phyloP scores from a whole-genome alignment of 2,797 vertebrate genomes.

The Acipenser transmontanus region DNA sequence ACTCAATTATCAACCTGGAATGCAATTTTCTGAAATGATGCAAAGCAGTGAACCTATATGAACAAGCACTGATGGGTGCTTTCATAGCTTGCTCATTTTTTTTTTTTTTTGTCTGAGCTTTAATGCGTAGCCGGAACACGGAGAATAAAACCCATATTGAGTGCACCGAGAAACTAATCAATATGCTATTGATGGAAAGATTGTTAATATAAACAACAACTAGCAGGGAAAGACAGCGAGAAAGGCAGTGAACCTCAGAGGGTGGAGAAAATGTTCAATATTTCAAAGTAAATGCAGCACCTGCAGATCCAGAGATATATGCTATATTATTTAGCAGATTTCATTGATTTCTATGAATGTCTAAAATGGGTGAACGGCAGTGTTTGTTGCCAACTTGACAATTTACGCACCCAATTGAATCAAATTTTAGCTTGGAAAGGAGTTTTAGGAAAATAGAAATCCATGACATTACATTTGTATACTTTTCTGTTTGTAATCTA shows the following conservation, averaged over 20 bases:
- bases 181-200: slow-evolving; percentile 23
- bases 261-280: neutral
- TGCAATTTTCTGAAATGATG: slow-evolving; percentile 3
- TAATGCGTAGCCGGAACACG: slow-evolving; percentile 14
- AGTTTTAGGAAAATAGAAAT: too few relatives aligned
- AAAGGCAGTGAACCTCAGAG: slow-evolving; percentile 1
- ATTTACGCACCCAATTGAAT: too few relatives aligned
- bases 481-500: too few relatives aligned
- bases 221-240: slow-evolving; percentile 8
- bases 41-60: slow-evolving; percentile 2
- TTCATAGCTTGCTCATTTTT: neutral
- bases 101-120: neutral
- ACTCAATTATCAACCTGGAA: neutral
- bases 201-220: slow-evolving; percentile 9
- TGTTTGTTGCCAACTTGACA: too few relatives aligned
- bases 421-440: too few relatives aligned
- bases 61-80: neutral
- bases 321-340: too few relatives aligned
- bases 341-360: too few relatives aligned
- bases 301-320: too few relatives aligned
- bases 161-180: slow-evolving; percentile 18
- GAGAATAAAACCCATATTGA: slow-evolving; percentile 26
- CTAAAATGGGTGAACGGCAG: too few relatives aligned
- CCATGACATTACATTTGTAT: too few relatives aligned
- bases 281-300: too few relatives aligned